phyloP scores from a whole-genome alignment of 2,113 vertebrate species.

The Melanocharis versteri region DNA sequence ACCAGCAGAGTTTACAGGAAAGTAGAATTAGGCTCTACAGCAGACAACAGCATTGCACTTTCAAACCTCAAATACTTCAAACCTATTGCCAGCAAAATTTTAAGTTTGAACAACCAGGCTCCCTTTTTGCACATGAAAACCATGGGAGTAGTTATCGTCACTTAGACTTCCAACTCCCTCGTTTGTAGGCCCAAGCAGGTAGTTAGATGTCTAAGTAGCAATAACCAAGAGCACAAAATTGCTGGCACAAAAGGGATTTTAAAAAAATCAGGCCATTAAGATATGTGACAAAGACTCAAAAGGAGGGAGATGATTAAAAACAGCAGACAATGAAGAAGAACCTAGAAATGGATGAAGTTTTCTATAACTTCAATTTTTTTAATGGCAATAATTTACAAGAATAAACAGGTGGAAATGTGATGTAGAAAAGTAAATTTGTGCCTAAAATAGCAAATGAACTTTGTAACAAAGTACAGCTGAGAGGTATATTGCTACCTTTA shows the following conservation, averaged over 20 bases:
- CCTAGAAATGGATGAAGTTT: neutral
- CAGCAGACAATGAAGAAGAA: neutral
- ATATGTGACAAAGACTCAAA: neutral
- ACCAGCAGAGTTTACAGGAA: neutral
- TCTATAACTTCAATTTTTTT: neutral
- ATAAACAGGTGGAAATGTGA: conserved; percentile 30
- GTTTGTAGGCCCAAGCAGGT: neutral
- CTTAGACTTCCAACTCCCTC: neutral
- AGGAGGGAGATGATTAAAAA: neutral
- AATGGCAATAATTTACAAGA: conserved; percentile 40
- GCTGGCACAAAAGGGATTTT: neutral
- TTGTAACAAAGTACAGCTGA: neutral
- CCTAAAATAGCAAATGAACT: conserved; percentile 39
- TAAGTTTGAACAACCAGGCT: neutral
- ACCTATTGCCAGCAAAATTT: neutral
- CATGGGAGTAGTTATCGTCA: neutral
- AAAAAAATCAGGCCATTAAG: neutral
- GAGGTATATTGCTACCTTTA: conserved; percentile 64
- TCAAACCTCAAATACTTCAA: neutral
- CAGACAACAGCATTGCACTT: neutral
- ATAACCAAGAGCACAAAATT: neutral
- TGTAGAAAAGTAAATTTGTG: neutral
- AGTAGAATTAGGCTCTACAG: neutral
- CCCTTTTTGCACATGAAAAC: neutral
- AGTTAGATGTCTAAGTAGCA: conserved; percentile 3